Evolutionary conservation across 1,140 invertebrate species (phyloP).

Genomic region (Drosophila ogumai): DNA sequence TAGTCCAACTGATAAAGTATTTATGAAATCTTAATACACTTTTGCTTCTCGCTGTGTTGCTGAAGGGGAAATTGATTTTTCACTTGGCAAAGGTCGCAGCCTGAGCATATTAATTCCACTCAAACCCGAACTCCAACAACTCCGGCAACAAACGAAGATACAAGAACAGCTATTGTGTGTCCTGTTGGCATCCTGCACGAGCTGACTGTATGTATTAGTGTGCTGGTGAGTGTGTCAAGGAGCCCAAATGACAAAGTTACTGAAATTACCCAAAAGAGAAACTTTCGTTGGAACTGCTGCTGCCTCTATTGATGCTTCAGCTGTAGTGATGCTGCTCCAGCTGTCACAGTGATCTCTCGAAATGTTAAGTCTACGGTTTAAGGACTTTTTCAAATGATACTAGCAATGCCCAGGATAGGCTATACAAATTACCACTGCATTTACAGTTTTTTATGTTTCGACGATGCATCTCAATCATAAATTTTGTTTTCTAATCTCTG

Average conservation of each 20-base stretch:
- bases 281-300: conserved; percentile 59
- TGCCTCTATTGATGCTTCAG: conserved; percentile 42
- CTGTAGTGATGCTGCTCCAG: conserved; percentile 4
- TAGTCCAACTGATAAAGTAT: too few relatives aligned
- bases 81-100: conserved; percentile 68
- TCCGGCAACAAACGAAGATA: conserved; percentile 31
- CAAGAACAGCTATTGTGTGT: conserved; percentile 35
- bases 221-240: conserved; percentile 38
- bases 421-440: too few relatives aligned
- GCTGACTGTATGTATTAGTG: conserved; percentile 8
- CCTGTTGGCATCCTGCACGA: conserved; percentile 49
- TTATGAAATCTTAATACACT: background rate
- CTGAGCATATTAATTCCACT: conserved; percentile 73
- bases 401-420: fast-evolving
- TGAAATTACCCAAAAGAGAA: conserved; percentile 69
- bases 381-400: background rate
- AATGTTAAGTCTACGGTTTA: background rate
- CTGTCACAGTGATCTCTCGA: conserved; percentile 11
- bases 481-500: too few relatives aligned
- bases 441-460: too few relatives aligned
- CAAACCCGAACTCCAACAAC: conserved; percentile 39
- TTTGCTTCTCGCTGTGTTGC: conserved; percentile 15
- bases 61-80: conserved; percentile 71
- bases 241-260: conserved; percentile 74
- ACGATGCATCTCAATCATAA: too few relatives aligned